These are phyloP conservation scores for Dipodomys ordii DNA, from an alignment of 2,113 vertebrate genomes.

Conservation along the genomic window DNA sequence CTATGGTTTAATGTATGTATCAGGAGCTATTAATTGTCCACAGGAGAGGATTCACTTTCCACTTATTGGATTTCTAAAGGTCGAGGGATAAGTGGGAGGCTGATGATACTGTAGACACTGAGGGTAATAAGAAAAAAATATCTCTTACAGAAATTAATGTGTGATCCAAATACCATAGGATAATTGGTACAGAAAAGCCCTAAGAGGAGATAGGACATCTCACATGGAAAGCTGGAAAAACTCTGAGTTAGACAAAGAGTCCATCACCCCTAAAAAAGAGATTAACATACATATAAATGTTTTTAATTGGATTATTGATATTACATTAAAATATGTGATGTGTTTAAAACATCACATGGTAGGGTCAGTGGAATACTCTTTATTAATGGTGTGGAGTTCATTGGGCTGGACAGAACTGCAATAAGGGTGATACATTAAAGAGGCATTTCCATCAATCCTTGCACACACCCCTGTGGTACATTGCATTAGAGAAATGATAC, in stretches of 20 bases:
- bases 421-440: neutral
- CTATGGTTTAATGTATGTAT: neutral
- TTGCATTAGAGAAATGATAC: neutral
- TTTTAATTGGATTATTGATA: constrained; percentile 42
- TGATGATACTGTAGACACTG: neutral
- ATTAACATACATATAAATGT: constrained; percentile 4
- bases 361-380: neutral
- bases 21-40: neutral
- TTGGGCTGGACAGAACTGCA: neutral
- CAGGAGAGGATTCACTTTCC: neutral
- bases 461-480: neutral
- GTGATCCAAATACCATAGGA: neutral
- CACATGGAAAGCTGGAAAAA: neutral
- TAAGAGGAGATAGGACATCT: neutral
- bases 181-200: neutral
- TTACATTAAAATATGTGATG: neutral
- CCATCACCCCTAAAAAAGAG: neutral
- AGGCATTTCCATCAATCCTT: neutral
- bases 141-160: neutral
- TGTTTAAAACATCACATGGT: constrained; percentile 2
- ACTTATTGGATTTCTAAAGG: constrained; percentile 59
- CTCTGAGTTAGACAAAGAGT: neutral
- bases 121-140: neutral
- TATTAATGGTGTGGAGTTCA: constrained; percentile 37
- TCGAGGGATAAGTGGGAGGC: neutral